These are phyloP conservation scores for Drosophila oshimai DNA, from an alignment of 1,140 invertebrate genomes.

Conservation along the genomic window DNA sequence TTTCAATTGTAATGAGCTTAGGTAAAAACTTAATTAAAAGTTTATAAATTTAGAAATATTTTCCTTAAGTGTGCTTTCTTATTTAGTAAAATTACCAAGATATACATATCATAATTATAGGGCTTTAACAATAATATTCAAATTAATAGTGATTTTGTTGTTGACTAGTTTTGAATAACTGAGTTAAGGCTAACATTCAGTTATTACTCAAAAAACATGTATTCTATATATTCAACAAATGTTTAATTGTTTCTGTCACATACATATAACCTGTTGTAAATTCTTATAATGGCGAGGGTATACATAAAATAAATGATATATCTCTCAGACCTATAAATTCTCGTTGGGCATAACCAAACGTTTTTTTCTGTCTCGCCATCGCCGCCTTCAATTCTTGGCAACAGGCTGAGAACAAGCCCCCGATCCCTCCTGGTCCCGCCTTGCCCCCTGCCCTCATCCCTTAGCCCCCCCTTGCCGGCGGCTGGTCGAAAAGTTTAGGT, in stretches of 20 bases:
- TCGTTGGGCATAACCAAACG: slow-evolving; percentile 1
- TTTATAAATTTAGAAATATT: neutral
- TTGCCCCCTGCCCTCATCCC: slow-evolving; percentile 2
- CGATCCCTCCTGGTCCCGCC: neutral
- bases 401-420: slow-evolving; percentile 36
- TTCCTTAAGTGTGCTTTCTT: no score
- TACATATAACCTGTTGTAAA: neutral
- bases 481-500: slow-evolving; percentile 47
- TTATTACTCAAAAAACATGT: no score
- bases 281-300: neutral
- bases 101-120: no score
- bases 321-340: slow-evolving; percentile 15
- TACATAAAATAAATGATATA: slow-evolving; percentile 24
- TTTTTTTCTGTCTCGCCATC: slow-evolving; percentile 19
- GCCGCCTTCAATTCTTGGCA: slow-evolving; percentile 39
- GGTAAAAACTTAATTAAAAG: no score
- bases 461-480: slow-evolving; percentile 14
- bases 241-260: slow-evolving; percentile 19
- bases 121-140: no score
- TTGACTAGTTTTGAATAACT: no score
- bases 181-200: no score
- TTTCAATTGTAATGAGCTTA: no score
- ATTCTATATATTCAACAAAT: neutral
- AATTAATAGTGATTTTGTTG: no score
- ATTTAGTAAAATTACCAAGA: no score